These are phyloP conservation scores for Drosophila serrata DNA, from an alignment of 1,140 invertebrate genomes.

Conservation along the genomic window DNA sequence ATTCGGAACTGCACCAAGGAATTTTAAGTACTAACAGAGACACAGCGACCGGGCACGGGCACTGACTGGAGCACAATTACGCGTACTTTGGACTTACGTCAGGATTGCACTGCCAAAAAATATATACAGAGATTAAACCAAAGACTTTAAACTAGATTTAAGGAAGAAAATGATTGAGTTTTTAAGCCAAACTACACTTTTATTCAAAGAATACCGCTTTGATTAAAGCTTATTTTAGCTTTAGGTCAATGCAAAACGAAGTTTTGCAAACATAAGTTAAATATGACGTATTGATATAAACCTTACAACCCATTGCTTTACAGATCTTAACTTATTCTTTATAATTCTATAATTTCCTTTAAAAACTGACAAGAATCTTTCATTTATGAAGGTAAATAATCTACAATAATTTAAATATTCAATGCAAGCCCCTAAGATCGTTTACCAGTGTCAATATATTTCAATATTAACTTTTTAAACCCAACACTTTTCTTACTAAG, in stretches of 20 bases:
- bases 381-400: accelerated
- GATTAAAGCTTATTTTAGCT: too few species aligned
- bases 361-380: neutral
- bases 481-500: too few species aligned
- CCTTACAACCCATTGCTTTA: too few species aligned
- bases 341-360: neutral
- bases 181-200: neutral
- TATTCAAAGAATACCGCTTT: neutral
- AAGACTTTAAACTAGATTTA: neutral
- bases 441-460: too few species aligned
- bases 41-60: conserved; percentile 2
- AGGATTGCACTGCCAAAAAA: conserved; percentile 30
- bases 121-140: neutral
- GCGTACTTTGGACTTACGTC: conserved; percentile 66
- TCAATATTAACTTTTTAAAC: too few species aligned
- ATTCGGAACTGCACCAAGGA: conserved; percentile 60
- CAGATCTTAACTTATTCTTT: too few species aligned
- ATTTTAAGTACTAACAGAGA: conserved; percentile 72
- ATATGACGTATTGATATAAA: too few species aligned
- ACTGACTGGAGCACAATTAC: conserved; percentile 61
- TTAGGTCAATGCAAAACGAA: too few species aligned
- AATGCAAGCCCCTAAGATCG: too few species aligned
- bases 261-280: too few species aligned
- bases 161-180: neutral
- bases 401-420: neutral